Evolutionary conservation across 2,113 vertebrate species (phyloP), one percentile per base, ranked within the genome.

Genomic region (Excalfactoria chinensis): DNA sequence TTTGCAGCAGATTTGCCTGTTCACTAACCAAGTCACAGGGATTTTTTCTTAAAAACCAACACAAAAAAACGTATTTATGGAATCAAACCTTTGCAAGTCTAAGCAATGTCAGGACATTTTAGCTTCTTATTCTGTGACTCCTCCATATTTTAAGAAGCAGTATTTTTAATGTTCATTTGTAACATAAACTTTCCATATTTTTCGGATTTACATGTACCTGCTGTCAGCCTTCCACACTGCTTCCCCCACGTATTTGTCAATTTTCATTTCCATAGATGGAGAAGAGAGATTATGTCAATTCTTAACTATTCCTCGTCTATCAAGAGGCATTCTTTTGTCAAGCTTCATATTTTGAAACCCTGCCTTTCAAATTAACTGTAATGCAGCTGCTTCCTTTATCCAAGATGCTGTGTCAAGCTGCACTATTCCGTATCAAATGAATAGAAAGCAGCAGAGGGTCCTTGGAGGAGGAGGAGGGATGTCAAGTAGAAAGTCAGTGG

Each of bases 371-470:
- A 88, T 68, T 85, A 90, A 95, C 67, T 79, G 58, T 88, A 85
- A 94, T 34, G 84, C 75, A 95, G 92, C 85, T 96, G 73, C 81
- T 95, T 91, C 90, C 95, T 90, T 95, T 95, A 63, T 90, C 62
- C 87, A 86, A 77, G 74, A 84, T 58, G 59, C n/a, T 78, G 34
- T 76, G 73, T 78, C 68, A 94, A 92, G 53, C 64, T 82, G 32
- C 55, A 64, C 85, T 82, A 87, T 62, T 88, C 35, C 90, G 92
- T 92, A 79, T 76, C 68, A 93, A 92, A 84, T 32, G 28, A 96
- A 58, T 49, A 84, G 88, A 93, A 91, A 95, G 78, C 60, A 74
- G 81, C 84, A 73, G 25, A 90, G 62, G 58, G 67, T 90, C 76
- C 89, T 93, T 55, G 43, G 16, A 22, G 70, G 73, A 83, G 20